Evolutionary conservation across 1,140 invertebrate genomes (phyloP).

Genomic region (Teleogryllus occipitalis): DNA sequence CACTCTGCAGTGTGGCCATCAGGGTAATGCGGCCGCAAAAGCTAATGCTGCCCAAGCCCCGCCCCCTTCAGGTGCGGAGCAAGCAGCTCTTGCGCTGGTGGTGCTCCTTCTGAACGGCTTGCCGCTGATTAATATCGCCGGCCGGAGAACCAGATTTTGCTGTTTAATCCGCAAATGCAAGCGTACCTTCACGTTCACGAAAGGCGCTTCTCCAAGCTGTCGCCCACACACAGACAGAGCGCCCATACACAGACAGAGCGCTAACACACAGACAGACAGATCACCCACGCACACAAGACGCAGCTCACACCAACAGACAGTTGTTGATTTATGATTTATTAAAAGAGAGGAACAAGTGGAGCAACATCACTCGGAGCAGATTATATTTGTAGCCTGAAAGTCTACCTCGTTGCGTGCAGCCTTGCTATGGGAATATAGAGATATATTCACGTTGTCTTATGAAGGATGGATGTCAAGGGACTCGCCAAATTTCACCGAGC

Average conservation of each 20-base stretch:
- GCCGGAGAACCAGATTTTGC: neutral
- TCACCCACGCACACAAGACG: too few species aligned
- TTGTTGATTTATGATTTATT: too few species aligned
- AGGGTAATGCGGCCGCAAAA: too few species aligned
- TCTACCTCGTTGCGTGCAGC: neutral
- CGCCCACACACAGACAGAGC: too few species aligned
- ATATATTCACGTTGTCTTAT: neutral
- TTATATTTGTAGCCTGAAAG: neutral
- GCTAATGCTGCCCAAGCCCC: too few species aligned
- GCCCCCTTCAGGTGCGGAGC: too few species aligned
- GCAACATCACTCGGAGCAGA: neutral
- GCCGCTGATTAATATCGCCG: neutral
- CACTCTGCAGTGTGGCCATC: too few species aligned
- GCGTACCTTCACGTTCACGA: neutral
- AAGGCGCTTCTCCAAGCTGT: neutral
- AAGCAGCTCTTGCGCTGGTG: too few species aligned
- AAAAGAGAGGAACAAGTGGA: neutral
- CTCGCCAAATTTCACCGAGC: neutral
- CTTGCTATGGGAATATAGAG: neutral
- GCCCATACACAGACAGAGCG: too few species aligned
- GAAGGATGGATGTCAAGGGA: neutral
- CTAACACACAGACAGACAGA: too few species aligned
- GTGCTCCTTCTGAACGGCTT: too few species aligned
- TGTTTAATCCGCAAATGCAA: neutral
- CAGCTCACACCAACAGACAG: too few species aligned